These are phyloP conservation scores for Craseonycteris thonglongyai DNA, from an alignment of 2,113 vertebrate species.

Conservation along the genomic window DNA sequence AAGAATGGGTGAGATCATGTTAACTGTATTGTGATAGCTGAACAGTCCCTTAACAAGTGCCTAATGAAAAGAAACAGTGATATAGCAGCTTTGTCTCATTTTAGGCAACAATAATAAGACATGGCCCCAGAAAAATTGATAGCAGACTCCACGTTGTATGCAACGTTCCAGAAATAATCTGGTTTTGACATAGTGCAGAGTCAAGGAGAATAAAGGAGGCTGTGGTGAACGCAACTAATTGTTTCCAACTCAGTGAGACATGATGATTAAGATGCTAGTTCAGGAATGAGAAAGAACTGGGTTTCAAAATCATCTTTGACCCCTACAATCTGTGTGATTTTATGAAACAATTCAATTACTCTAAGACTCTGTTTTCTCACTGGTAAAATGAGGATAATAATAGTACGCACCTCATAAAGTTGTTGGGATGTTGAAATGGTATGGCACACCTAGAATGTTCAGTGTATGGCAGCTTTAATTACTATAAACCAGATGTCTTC, in stretches of 20 bases:
- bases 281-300: background rate
- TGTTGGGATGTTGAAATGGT: background rate
- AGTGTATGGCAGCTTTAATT: background rate
- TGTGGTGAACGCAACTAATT: background rate
- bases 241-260: background rate
- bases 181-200: slow-evolving; percentile 14
- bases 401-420: background rate
- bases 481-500: background rate
- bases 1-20: slow-evolving; percentile 59
- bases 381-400: background rate
- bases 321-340: background rate
- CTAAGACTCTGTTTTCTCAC: background rate
- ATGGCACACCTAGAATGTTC: background rate
- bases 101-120: slow-evolving; percentile 53
- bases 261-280: background rate
- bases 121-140: slow-evolving; percentile 63
- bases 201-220: background rate
- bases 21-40: slow-evolving; percentile 60
- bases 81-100: slow-evolving; percentile 61
- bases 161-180: slow-evolving; percentile 42
- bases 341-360: background rate
- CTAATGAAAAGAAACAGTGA: slow-evolving; percentile 66
- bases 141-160: slow-evolving; percentile 64
- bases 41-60: slow-evolving; percentile 18
- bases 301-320: background rate